Conservation (phyloP, 2,888 invertebrate species). For the Ecliptopera silaceata region DNA sequence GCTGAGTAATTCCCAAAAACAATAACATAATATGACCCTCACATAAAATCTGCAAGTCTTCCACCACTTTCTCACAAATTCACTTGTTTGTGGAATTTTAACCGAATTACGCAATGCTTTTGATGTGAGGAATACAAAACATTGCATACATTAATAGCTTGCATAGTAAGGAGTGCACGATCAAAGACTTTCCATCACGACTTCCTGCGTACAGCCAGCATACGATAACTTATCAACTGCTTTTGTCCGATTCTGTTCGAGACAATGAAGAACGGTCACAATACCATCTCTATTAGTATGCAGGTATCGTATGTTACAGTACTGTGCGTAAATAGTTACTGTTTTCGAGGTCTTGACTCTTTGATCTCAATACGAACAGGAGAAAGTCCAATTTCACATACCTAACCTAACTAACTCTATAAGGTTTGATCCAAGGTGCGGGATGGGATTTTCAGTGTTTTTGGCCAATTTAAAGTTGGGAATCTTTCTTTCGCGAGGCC, state of each 20-base stretch:
- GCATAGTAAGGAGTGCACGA: conserved; percentile 33
- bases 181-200: conserved; percentile 51
- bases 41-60: conserved; percentile 15
- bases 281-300: conserved; percentile 59
- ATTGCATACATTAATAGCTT: conserved; percentile 34
- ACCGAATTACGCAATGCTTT: conserved; percentile 27
- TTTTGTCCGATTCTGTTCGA: conserved; percentile 49
- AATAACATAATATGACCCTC: no score
- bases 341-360: conserved; percentile 49
- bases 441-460: no score
- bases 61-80: conserved; percentile 17
- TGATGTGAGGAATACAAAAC: conserved; percentile 18
- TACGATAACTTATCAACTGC: conserved; percentile 43
- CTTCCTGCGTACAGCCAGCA: conserved; percentile 46
- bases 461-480: no score
- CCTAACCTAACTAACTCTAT: background rate
- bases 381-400: conserved; percentile 71
- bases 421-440: background rate
- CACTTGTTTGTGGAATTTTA: conserved; percentile 14
- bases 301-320: conserved; percentile 48
- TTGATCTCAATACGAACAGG: conserved; percentile 61
- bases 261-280: conserved; percentile 18
- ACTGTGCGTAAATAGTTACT: conserved; percentile 59
- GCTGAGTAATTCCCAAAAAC: no score
- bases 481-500: no score